phyloP scores from a whole-genome alignment of 2,888 invertebrate genomes.

The Lithophane ornitopus region DNA sequence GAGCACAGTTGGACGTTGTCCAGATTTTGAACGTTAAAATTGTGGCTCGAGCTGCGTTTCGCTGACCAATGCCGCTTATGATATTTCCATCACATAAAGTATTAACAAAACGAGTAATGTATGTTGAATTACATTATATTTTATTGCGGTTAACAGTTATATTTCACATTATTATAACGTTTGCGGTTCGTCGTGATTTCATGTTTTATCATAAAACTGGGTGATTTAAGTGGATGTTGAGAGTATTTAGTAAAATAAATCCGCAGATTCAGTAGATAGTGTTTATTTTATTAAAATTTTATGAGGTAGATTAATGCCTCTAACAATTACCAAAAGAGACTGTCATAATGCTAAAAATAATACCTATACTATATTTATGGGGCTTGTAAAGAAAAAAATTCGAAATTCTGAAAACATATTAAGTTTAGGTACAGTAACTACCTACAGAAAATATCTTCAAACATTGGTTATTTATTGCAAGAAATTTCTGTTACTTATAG shows the following conservation, averaged over 20 bases:
- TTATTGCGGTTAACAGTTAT: slow-evolving; percentile 51
- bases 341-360: neutral
- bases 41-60: slow-evolving; percentile 57
- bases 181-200: slow-evolving; percentile 39
- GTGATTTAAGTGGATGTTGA: slow-evolving; percentile 14
- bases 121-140: slow-evolving; percentile 62
- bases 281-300: slow-evolving; percentile 17
- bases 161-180: slow-evolving; percentile 51
- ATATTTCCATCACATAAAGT: slow-evolving; percentile 59
- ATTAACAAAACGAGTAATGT: slow-evolving; percentile 65
- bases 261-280: neutral
- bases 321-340: neutral
- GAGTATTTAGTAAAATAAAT: slow-evolving; percentile 17
- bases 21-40: slow-evolving; percentile 66
- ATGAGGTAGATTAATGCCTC: slow-evolving; percentile 1
- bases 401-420: neutral
- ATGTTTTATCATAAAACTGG: slow-evolving; percentile 39
- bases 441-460: neutral
- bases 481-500: neutral
- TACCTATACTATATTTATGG: neutral
- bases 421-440: neutral
- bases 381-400: too few species aligned
- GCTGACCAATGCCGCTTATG: slow-evolving; percentile 65
- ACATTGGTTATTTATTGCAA: slow-evolving; percentile 10
- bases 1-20: slow-evolving; percentile 71